Percentiles rank a stretch among this genome's conserved stretches.
These are phyloP conservation scores for Eptatretus burgeri DNA, from an alignment of 2,113 vertebrate genomes.

Conservation along the genomic window DNA sequence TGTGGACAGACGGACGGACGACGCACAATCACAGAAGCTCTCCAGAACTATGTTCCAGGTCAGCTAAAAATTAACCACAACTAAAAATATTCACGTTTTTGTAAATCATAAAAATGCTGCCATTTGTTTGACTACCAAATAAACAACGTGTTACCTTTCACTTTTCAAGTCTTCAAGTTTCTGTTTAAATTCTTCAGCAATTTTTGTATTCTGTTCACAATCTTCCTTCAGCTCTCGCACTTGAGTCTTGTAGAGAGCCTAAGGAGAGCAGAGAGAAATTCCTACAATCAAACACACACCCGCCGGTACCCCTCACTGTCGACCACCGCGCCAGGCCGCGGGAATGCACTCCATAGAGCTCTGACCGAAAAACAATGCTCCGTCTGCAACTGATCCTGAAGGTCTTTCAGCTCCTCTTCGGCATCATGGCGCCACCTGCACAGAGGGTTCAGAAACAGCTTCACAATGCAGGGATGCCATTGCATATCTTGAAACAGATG, in stretches of 20 bases:
- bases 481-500: no score
- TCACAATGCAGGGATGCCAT: no score
- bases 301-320: no score
- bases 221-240: conserved; percentile 92
- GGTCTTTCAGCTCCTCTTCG: conserved; percentile 4
- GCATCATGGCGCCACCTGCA: not conserved
- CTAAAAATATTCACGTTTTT: no score
- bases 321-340: no score
- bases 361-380: conserved; percentile 1
- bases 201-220: conserved; percentile 72
- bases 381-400: conserved; percentile 3
- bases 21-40: no score
- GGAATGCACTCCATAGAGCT: not conserved
- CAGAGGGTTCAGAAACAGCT: no score
- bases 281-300: not conserved
- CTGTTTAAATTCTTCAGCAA: conserved; percentile 72
- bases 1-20: no score
- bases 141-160: conserved; percentile 31
- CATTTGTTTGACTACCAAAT: not conserved
- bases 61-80: no score
- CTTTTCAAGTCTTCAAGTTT: conserved; percentile 68
- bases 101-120: no score
- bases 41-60: no score
- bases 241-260: conserved; percentile 95
- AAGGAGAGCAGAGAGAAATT: conserved; percentile 7